phyloP scores from a whole-genome alignment of 2,797 vertebrate genomes.

The Eutrigla gurnardus region DNA sequence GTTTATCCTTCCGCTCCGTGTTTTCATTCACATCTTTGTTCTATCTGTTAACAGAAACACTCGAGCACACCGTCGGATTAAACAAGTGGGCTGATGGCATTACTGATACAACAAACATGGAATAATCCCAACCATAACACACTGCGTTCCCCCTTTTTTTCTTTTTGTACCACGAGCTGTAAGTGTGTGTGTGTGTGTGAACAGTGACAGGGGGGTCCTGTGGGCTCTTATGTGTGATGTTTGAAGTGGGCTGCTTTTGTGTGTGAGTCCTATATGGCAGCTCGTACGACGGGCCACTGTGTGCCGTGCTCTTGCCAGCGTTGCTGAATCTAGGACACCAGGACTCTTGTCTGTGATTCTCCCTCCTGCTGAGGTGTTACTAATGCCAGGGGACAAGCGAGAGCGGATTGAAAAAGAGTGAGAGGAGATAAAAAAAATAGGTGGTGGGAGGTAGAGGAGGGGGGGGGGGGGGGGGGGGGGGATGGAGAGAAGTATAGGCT shows the following conservation, averaged over 20 bases:
- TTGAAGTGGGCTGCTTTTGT: conserved; percentile 51
- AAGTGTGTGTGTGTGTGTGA: conserved; percentile 32
- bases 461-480: too few species aligned
- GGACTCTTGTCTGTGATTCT: conserved; percentile 81
- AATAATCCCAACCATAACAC: conserved; percentile 44
- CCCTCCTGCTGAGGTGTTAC: conserved; percentile 79
- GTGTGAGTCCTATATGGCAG: conserved; percentile 54
- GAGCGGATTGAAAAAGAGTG: conserved; percentile 72
- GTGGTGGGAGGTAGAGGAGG: conserved; percentile 62
- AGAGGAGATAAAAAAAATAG: conserved; percentile 54
- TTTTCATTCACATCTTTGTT: conserved; percentile 50
- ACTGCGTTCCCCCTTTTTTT: conserved; percentile 27
- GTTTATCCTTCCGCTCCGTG: conserved; percentile 36
- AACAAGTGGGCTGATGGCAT: conserved; percentile 62
- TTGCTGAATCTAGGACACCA: conserved; percentile 82
- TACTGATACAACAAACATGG: conserved; percentile 54
- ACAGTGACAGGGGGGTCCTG: conserved; percentile 13
- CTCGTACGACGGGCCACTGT: conserved; percentile 62
- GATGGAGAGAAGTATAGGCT: conserved; percentile 53
- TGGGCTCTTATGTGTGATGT: conserved; percentile 34
- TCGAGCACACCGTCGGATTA: conserved; percentile 54
- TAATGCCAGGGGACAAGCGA: conserved; percentile 75
- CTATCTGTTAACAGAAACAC: conserved; percentile 33
- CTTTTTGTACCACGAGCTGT: conserved; percentile 21
- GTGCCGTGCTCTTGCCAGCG: conserved; percentile 71